Evolutionary conservation across 2,797 vertebrate genomes (phyloP).

Genomic region (Molothrus aeneus): DNA sequence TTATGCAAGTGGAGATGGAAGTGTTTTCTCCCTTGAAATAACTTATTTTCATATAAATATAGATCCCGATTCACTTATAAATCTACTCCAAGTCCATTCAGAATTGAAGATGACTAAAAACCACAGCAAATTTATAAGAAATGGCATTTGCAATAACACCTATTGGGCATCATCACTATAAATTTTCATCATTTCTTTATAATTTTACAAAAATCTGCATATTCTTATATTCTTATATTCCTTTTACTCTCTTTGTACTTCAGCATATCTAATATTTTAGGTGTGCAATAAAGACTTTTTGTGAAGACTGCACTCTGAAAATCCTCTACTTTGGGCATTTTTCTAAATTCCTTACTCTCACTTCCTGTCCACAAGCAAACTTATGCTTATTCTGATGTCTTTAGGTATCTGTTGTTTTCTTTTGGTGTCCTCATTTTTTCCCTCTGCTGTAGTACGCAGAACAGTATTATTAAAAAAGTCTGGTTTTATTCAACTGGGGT

Average conservation of each 20-base stretch:
- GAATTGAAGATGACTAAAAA: not conserved
- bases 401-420: not conserved
- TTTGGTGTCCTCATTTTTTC: not conserved
- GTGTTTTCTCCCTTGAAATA: not conserved
- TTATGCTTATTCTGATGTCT: not conserved
- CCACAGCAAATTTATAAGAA: not conserved
- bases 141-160: not conserved
- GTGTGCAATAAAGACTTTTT: not conserved
- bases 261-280: not conserved
- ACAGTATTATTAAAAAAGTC: not conserved
- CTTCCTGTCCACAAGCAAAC: not conserved
- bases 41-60: not conserved
- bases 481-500: fast-evolving
- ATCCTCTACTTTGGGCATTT: not conserved
- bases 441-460: not conserved
- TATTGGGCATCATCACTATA: not conserved
- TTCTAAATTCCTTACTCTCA: not conserved
- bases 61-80: not conserved
- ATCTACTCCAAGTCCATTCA: not conserved
- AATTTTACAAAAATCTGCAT: not conserved
- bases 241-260: not conserved
- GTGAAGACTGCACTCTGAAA: not conserved
- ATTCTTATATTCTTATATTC: not conserved
- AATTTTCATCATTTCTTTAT: not conserved
- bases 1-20: not conserved